phyloP scores from a whole-genome alignment of 2,797 vertebrate species.

The Hoplostethus mediterraneus region DNA sequence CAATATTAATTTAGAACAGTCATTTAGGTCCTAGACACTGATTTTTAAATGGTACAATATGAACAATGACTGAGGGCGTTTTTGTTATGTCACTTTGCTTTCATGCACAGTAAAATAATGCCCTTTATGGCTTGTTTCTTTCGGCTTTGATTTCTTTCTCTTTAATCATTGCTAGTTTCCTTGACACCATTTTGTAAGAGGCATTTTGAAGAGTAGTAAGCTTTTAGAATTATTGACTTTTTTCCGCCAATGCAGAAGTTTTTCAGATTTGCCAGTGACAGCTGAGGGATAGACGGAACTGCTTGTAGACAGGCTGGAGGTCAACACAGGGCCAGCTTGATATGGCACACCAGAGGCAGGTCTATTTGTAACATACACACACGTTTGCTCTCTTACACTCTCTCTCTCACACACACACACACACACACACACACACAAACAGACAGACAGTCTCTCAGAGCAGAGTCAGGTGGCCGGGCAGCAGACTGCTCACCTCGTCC shows the following conservation, averaged over 20 bases:
- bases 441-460: conserved; percentile 68
- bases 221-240: conserved; percentile 64
- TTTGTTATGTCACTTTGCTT: conserved; percentile 50
- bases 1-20: conserved; percentile 76
- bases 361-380: conserved; percentile 92
- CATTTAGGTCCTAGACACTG: conserved; percentile 72
- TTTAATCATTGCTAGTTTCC: conserved; percentile 23
- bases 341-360: conserved; percentile 86
- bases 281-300: conserved; percentile 73
- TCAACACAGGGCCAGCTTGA: conserved; percentile 86
- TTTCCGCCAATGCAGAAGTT: conserved; percentile 51
- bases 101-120: conserved; percentile 6
- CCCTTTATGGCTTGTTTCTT: conserved; percentile 14
- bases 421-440: conserved; percentile 29
- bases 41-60: conserved; percentile 62
- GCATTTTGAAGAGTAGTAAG: conserved; percentile 41
- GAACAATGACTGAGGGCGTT: conserved; percentile 57
- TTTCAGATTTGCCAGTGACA: conserved; percentile 66
- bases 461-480: conserved; percentile 80
- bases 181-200: conserved; percentile 33
- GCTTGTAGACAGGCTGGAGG: conserved; percentile 75
- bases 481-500: conserved; percentile 85
- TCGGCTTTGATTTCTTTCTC: conserved; percentile 12
- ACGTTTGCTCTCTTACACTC: conserved; percentile 64
- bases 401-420: conserved; percentile 63